These are phyloP conservation scores for Mormyrops attenuatus DNA, from an alignment of 2,797 vertebrate species.

Conservation along the genomic window DNA sequence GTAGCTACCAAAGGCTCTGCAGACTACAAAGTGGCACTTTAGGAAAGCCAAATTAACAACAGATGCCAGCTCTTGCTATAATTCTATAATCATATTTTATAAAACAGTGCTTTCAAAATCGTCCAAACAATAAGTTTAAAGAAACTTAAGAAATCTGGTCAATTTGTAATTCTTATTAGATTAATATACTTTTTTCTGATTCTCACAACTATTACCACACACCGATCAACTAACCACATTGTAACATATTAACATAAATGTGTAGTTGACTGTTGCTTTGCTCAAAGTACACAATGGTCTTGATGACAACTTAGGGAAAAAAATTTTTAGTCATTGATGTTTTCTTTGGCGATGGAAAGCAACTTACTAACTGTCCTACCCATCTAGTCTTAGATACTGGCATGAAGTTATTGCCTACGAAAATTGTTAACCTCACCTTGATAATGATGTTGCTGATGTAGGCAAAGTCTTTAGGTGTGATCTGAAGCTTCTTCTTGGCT, in stretches of 20 bases:
- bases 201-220: background rate
- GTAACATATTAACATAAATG: background rate
- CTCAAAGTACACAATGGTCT: background rate
- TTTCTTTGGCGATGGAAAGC: background rate
- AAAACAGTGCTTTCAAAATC: constrained; percentile 8
- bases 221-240: background rate
- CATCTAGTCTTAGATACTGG: background rate
- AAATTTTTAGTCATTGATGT: background rate
- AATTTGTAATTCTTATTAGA: background rate
- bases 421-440: background rate
- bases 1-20: background rate
- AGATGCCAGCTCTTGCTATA: background rate
- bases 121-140: background rate
- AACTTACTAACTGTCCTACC: background rate
- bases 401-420: background rate
- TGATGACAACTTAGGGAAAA: background rate
- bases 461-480: background rate
- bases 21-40: background rate
- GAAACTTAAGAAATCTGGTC: constrained; percentile 3
- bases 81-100: background rate
- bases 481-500: background rate
- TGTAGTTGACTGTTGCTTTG: background rate
- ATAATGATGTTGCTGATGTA: background rate
- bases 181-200: background rate
- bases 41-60: background rate